These are phyloP conservation scores for Gari tellinella DNA, from an alignment of 2,888 invertebrate species.

Conservation along the genomic window DNA sequence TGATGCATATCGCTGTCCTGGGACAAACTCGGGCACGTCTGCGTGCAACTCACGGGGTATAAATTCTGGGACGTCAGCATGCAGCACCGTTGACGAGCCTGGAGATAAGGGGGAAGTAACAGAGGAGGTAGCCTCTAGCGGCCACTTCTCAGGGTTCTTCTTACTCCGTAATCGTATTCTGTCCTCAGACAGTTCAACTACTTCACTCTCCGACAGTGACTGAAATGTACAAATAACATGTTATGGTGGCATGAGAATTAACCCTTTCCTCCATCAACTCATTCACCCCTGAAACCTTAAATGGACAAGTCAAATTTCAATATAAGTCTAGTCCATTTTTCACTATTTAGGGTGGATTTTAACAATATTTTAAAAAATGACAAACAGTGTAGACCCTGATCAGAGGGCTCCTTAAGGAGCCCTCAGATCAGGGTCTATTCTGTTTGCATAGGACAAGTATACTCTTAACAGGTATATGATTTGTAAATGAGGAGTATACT, in stretches of 20 bases:
- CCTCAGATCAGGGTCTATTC: too few species aligned
- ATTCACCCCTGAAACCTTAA: too few species aligned
- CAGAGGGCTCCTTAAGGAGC: too few species aligned
- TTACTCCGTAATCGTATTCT: slow-evolving; percentile 93
- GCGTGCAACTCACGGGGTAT: slow-evolving; percentile 87
- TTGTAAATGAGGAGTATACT: too few species aligned
- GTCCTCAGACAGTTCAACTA: slow-evolving; percentile 89
- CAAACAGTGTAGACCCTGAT: too few species aligned
- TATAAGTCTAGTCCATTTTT: too few species aligned
- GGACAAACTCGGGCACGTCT: slow-evolving; percentile 94
- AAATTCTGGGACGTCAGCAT: slow-evolving; percentile 95
- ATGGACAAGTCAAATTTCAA: too few species aligned
- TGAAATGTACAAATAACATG: slow-evolving; percentile 27
- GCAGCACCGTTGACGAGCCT: slow-evolving; percentile 85
- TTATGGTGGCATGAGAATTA: not conserved
- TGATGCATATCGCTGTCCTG: slow-evolving; percentile 84
- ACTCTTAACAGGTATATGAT: too few species aligned
- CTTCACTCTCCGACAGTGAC: slow-evolving; percentile 92
- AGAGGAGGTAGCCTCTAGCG: slow-evolving; percentile 84
- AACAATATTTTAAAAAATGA: too few species aligned
- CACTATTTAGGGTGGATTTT: too few species aligned
- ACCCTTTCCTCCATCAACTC: slow-evolving; percentile 1
- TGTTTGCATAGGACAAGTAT: too few species aligned
- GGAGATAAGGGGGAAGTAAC: slow-evolving; percentile 37
- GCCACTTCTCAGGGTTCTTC: slow-evolving; percentile 93